Evolutionary conservation across 2,113 vertebrate genomes (phyloP).

Genomic region (Leptocoma aspasia): DNA sequence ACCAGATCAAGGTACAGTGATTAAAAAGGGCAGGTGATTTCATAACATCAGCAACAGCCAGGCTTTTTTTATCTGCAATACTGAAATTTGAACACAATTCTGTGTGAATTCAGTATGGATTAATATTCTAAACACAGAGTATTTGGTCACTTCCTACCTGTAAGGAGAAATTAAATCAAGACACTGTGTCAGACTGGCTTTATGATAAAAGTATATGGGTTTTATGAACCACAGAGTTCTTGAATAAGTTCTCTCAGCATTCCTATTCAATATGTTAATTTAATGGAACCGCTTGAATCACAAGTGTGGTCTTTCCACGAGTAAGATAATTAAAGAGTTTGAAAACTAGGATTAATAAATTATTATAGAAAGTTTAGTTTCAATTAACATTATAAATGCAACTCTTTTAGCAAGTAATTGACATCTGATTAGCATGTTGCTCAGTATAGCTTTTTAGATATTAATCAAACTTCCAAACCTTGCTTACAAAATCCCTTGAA

Average conservation of each 20-base stretch:
- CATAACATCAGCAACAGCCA: background rate
- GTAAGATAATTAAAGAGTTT: slow-evolving; percentile 64
- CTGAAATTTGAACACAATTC: background rate
- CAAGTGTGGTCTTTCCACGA: slow-evolving; percentile 14
- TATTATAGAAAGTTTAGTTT: slow-evolving; percentile 62
- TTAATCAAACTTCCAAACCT: slow-evolving; percentile 50
- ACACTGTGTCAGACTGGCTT: background rate
- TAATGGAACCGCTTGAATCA: slow-evolving; percentile 44
- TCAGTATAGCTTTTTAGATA: slow-evolving; percentile 39
- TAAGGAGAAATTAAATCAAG: background rate
- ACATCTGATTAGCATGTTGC: slow-evolving; percentile 59
- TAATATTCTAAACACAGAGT: background rate
- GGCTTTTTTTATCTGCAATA: background rate
- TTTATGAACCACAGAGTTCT: background rate
- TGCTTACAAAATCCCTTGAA: slow-evolving; percentile 12
- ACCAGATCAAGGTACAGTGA: background rate
- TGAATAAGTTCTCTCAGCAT: background rate
- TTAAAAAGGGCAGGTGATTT: background rate
- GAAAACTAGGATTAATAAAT: slow-evolving; percentile 70
- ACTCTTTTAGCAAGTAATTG: slow-evolving; percentile 62
- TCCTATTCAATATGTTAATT: background rate
- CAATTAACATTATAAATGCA: slow-evolving; percentile 68
- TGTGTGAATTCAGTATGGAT: background rate
- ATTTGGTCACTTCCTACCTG: background rate
- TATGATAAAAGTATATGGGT: background rate